These are phyloP conservation scores for Piaya cayana DNA, from an alignment of 2,113 vertebrate genomes.

Conservation along the genomic window DNA sequence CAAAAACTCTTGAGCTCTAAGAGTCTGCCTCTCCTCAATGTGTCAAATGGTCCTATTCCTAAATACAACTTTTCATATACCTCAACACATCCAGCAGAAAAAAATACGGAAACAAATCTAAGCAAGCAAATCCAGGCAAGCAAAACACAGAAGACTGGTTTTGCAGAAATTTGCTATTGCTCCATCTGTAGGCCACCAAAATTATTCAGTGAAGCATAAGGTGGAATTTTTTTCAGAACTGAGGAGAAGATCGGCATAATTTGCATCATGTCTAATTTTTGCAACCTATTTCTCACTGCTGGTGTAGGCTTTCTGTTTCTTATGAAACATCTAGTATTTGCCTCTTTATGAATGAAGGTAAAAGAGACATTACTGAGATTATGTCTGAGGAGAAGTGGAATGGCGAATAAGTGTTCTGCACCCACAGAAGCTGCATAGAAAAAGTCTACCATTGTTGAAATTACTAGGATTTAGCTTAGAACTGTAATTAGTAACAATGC, in stretches of 20 bases:
- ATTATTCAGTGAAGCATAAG: neutral
- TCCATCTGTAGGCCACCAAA: neutral
- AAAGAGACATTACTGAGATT: neutral
- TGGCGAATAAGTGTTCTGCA: neutral
- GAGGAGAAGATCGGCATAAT: neutral
- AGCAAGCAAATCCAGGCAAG: neutral
- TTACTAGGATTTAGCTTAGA: neutral
- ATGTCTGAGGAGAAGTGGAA: neutral
- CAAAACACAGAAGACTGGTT: neutral
- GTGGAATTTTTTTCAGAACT: neutral
- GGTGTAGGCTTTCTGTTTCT: neutral
- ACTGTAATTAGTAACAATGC: neutral
- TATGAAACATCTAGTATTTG: neutral
- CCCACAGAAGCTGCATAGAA: neutral
- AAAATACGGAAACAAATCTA: neutral
- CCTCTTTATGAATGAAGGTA: neutral
- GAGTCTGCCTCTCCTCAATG: neutral
- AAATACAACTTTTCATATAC: neutral
- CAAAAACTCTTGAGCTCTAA: neutral
- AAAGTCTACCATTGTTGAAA: neutral
- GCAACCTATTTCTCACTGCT: neutral
- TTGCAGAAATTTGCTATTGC: neutral
- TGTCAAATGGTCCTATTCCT: neutral
- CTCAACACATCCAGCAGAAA: neutral
- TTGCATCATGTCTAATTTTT: neutral